Evolutionary conservation across 2,888 invertebrate genomes (phyloP).

Genomic region (Corbicula japonica): DNA sequence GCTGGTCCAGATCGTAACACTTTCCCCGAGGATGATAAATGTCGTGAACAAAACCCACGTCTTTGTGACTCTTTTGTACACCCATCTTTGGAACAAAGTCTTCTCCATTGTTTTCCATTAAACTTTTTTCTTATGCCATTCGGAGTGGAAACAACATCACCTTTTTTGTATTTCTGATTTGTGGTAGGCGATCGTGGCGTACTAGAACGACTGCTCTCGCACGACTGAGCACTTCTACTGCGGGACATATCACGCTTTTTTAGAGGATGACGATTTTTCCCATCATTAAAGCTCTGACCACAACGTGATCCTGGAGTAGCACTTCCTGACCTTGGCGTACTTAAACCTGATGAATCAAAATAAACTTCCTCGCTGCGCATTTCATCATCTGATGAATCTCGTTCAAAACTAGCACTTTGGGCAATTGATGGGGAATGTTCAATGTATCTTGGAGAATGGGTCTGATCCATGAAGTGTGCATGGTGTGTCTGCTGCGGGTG

Average conservation of each 20-base stretch:
- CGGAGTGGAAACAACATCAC: slow-evolving; percentile 97
- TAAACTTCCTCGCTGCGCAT: slow-evolving; percentile 81
- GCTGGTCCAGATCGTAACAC: slow-evolving; percentile 77
- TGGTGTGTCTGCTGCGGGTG: slow-evolving; percentile 38
- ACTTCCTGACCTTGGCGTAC: slow-evolving; percentile 91
- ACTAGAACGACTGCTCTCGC: slow-evolving; percentile 84
- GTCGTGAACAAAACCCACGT: slow-evolving; percentile 98
- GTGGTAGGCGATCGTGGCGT: slow-evolving; percentile 84
- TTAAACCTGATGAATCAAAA: slow-evolving; percentile 82
- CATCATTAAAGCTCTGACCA: slow-evolving; percentile 65
- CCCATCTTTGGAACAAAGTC: slow-evolving; percentile 97
- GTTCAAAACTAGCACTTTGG: slow-evolving; percentile 73
- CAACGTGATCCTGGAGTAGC: slow-evolving; percentile 90
- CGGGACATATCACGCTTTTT: slow-evolving; percentile 82
- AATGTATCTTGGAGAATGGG: slow-evolving; percentile 49
- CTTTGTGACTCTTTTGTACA: slow-evolving; percentile 99
- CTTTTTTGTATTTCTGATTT: slow-evolving; percentile 90
- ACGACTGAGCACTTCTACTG: slow-evolving; percentile 84
- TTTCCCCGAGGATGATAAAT: slow-evolving; percentile 95
- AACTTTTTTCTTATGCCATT: slow-evolving; percentile 99
- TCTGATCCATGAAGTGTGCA: slow-evolving; percentile 55
- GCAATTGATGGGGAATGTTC: slow-evolving; percentile 65
- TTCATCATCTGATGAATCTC: slow-evolving; percentile 82
- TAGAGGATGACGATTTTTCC: slow-evolving; percentile 76
- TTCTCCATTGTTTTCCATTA: slow-evolving; percentile 99